Base-by-base conservation (phyloP, 2,888 invertebrate genomes). In the Corythucha ciliata region DNA sequence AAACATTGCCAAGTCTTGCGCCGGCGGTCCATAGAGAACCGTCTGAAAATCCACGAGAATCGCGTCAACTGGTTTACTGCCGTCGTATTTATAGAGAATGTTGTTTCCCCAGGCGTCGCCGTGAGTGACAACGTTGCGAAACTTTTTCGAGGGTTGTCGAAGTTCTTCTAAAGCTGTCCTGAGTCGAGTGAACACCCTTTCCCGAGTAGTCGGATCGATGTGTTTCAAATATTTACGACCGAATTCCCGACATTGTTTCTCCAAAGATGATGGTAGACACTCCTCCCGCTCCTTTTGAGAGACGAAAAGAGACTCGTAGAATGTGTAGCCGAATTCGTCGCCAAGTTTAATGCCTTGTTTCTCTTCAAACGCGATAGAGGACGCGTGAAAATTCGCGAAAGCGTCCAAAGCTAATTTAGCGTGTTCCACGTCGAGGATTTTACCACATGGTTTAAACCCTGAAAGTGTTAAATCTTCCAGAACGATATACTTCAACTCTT, bases 31-130 rank as follows among this genome's bases (percentile, higher is more conserved):
- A 25, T 46, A 33, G 18, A 54, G 39, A 2, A 45, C 18, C 4
- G 46, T 26, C 25, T 52, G 52, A 21, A 57, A 57, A 47, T 57
- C 57, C n/a, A 57, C 52, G 16, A 57, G 39, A 10, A 54, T 42
- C 1, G 46, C 54, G 2, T 52, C 50, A 12, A 32, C 27, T 6
- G 56, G 56, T 26, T 25, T 37, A 6, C 32, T 27, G 10, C 36
- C 48, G 10, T 45, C 36, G 33, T 50, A 54, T 22, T 42, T 52
- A 47, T 52, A 57, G 26, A 57, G 32, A 29, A 57, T 34, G 33
- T 57, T 57, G 39, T 54, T 57, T 3, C 52, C 52, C 57, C 57
- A 57, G 5, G 57, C 52, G 26, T 57, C 57, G 0, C 57, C 57
- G 7, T 57, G 57, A 46, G 49, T 49, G 22, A 54, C 22, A 4